Percentiles rank a stretch among this genome's conserved stretches.
phyloP scores from a whole-genome alignment of 2,113 vertebrate genomes.

The Tupaia chinensis region DNA sequence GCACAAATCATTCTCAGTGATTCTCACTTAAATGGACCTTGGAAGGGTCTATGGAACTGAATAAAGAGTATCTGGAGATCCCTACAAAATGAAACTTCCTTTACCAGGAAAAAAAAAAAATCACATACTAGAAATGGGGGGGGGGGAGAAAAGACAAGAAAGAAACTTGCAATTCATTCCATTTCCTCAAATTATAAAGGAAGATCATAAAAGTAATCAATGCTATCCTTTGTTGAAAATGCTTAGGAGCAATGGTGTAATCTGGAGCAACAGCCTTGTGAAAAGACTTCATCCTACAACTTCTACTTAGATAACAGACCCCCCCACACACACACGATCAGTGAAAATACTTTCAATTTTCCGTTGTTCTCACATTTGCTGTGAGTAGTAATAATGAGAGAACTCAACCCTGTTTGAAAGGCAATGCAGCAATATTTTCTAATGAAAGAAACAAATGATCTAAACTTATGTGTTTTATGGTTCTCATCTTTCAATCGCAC shows the following conservation, averaged over 20 bases:
- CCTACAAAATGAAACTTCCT: slow-evolving; percentile 7
- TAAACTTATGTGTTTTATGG: neutral
- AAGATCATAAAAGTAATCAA: neutral
- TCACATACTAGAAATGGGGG: neutral
- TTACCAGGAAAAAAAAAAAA: neutral
- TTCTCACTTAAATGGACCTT: neutral
- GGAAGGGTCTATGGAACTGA: neutral
- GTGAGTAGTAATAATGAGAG: neutral
- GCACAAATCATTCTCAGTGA: slow-evolving; percentile 32
- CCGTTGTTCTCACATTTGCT: slow-evolving; percentile 36
- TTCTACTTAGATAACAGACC: neutral
- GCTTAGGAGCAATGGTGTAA: neutral
- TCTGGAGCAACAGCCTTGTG: neutral
- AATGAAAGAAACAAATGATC: neutral
- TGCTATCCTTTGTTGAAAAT: neutral
- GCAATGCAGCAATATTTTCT: neutral
- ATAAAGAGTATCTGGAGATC: neutral
- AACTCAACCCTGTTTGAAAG: neutral
- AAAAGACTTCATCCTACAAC: slow-evolving; percentile 40
- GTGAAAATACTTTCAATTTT: neutral
- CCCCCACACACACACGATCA: neutral
- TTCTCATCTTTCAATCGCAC: neutral
- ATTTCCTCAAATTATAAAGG: slow-evolving; percentile 46
- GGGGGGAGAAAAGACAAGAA: slow-evolving; percentile 16
- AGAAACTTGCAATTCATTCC: neutral